Conservation (phyloP, 2,113 vertebrate species). For the Crotalus helleri region DNA sequence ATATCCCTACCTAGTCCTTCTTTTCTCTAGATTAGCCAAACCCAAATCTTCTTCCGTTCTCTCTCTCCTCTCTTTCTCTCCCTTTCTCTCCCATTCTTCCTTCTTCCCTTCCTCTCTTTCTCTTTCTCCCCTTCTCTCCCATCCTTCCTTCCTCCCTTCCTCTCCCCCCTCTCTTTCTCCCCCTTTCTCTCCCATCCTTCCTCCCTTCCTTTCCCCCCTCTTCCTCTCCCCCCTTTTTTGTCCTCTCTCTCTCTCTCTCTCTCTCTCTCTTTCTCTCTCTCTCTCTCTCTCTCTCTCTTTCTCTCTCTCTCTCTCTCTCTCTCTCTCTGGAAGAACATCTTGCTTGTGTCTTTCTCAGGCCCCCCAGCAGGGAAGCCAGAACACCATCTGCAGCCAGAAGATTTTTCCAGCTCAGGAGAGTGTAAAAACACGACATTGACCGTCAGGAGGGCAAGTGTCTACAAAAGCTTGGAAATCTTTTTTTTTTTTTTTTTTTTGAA, state of each 20-base stretch:
- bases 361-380: not conserved
- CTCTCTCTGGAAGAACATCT: not conserved
- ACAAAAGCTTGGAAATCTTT: not conserved
- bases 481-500: not conserved
- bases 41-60: too few species aligned
- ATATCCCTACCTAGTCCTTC: too few species aligned
- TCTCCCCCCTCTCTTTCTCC: too few species aligned
- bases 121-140: too few species aligned
- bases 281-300: rapidly evolving
- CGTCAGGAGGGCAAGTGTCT: not conserved
- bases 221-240: too few species aligned
- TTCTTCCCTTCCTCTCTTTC: not conserved
- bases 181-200: too few species aligned
- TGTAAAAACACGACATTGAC: not conserved
- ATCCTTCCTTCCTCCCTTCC: too few species aligned
- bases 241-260: too few species aligned
- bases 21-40: too few species aligned
- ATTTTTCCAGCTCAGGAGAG: not conserved
- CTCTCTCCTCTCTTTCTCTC: not conserved
- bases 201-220: too few species aligned
- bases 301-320: not conserved
- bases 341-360: not conserved
- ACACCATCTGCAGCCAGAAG: not conserved
- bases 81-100: not conserved
- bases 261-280: too few species aligned